phyloP scores from a whole-genome alignment of 2,113 vertebrate species.

The Ranitomeya imitator region DNA sequence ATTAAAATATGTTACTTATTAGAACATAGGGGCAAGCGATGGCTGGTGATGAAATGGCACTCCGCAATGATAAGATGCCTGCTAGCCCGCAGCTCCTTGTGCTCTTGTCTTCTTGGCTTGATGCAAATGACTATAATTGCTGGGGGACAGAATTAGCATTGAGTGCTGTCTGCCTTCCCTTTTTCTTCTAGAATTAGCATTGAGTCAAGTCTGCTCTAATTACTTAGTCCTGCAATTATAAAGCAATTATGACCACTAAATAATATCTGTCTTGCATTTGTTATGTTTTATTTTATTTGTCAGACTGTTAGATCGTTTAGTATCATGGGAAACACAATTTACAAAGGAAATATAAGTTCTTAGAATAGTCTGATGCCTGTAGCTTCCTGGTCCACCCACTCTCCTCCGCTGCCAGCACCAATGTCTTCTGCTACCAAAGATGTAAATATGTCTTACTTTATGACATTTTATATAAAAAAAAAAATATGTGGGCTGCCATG shows the following conservation, averaged over 20 bases:
- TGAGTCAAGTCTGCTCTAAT: constrained; percentile 28
- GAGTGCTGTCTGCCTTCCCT: too few relatives aligned
- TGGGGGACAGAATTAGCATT: constrained; percentile 24
- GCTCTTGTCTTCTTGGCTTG: background rate
- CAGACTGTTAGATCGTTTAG: background rate
- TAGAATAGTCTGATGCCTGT: background rate
- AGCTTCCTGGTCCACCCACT: background rate
- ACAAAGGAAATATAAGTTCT: background rate
- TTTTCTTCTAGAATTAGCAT: constrained; percentile 33
- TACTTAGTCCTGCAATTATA: constrained; percentile 10
- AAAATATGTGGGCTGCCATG: background rate
- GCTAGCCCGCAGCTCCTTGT: background rate
- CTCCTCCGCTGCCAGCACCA: background rate
- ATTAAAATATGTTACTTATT: constrained; percentile 4
- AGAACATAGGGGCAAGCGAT: background rate
- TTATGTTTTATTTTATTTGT: background rate
- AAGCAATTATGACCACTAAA: constrained; percentile 19
- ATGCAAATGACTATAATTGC: constrained; percentile 26
- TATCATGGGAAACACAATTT: background rate
- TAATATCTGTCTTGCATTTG: background rate
- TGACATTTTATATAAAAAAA: background rate
- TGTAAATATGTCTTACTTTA: background rate
- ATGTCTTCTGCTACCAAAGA: background rate
- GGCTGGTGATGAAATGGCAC: constrained; percentile 8
- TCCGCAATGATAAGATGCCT: background rate